A percentile compares a stretch with the other conserved stretches of the same genome.
phyloP scores from a whole-genome alignment of 1,140 invertebrate genomes.

The Leucophenga varia region DNA sequence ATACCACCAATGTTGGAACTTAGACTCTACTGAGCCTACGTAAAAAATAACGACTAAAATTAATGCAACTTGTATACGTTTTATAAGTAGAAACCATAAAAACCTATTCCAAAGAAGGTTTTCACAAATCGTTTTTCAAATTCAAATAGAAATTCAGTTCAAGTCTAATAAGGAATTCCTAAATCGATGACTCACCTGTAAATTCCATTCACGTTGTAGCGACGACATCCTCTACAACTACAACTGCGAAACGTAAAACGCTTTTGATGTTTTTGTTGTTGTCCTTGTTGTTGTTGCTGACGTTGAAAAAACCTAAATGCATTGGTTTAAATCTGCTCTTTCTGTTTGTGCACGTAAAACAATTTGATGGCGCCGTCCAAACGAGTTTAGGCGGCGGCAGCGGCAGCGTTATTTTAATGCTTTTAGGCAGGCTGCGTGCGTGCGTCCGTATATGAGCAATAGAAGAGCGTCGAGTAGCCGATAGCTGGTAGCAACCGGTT shows the following conservation, averaged over 20 bases:
- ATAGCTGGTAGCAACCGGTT: no score
- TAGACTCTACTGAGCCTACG: no score
- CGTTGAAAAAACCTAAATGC: conserved; percentile 58
- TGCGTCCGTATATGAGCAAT: no score
- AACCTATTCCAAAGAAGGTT: no score
- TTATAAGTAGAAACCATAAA: no score
- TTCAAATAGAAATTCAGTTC: not conserved
- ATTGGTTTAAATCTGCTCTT: conserved; percentile 55
- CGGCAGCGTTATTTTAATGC: conserved; percentile 16
- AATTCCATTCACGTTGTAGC: conserved; percentile 64
- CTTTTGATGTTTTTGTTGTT: conserved; percentile 55
- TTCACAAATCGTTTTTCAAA: not conserved
- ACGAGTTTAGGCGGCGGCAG: conserved; percentile 6
- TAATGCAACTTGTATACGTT: no score
- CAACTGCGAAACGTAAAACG: conserved; percentile 47
- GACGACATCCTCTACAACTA: conserved; percentile 62
- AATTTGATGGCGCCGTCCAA: conserved; percentile 14
- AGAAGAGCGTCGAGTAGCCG: no score
- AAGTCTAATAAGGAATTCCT: no score
- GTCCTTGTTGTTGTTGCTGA: conserved; percentile 55
- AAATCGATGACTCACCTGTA: conserved; percentile 55
- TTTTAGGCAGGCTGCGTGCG: not conserved
- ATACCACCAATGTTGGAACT: no score
- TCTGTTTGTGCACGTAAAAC: conserved; percentile 7
- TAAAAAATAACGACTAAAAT: no score